Conservation (phyloP, 1,140 invertebrate genomes). For the Drosophila azteca region DNA sequence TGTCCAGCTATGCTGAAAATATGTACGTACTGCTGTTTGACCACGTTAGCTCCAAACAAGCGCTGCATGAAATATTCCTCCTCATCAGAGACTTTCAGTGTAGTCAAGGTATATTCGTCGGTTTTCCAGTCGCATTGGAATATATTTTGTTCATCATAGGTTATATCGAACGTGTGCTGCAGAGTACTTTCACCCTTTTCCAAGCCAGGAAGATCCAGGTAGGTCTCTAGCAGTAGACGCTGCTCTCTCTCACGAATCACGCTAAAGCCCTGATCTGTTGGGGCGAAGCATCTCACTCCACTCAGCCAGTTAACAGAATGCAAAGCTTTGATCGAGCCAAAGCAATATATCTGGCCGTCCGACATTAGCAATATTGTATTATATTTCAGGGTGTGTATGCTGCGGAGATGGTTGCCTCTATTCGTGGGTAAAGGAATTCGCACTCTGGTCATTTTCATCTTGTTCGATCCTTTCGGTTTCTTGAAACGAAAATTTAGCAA, state of each 20-base stretch:
- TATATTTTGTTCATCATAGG: conserved; percentile 69
- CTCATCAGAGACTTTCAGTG: conserved; percentile 33
- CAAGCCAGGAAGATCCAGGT: conserved; percentile 61
- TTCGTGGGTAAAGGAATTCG: conserved; percentile 54
- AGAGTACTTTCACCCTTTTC: conserved; percentile 47
- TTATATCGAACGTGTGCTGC: conserved; percentile 62
- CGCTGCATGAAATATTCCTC: conserved; percentile 59
- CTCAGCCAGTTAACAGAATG: conserved; percentile 60
- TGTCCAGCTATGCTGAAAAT: conserved; percentile 62
- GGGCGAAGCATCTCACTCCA: conserved; percentile 61
- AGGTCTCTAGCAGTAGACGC: conserved; percentile 59
- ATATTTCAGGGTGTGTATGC: conserved; percentile 64
- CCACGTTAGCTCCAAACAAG: conserved; percentile 36
- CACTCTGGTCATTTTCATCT: conserved; percentile 63
- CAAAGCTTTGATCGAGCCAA: conserved; percentile 67
- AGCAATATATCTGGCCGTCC: conserved; percentile 69
- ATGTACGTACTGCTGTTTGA: conserved; percentile 39
- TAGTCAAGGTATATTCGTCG: conserved; percentile 58
- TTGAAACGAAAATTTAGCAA: conserved; percentile 74
- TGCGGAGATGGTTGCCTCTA: conserved; percentile 27
- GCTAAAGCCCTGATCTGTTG: conserved; percentile 51
- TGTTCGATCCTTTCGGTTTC: conserved; percentile 35
- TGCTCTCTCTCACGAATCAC: conserved; percentile 47
- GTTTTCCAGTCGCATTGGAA: conserved; percentile 64
- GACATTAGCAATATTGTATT: conserved; percentile 72